Base-by-base conservation (phyloP, 1,140 invertebrate species). In the Diachasmimorpha longicaudata region DNA sequence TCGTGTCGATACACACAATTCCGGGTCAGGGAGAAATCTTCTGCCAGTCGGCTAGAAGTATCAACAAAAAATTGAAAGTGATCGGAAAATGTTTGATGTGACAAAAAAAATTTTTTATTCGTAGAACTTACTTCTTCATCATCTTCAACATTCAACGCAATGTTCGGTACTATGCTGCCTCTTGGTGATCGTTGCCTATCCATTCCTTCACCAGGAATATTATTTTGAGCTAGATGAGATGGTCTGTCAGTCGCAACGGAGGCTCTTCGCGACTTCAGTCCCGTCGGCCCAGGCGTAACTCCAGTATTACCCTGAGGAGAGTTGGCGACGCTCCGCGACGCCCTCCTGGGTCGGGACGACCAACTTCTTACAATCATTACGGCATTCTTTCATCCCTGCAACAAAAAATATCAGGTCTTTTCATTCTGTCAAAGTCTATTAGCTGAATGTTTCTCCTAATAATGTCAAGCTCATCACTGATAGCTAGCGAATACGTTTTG, bases 341-440 rank as follows among this genome's bases (percentile, higher is more conserved):
- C 90, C 55, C 92, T 87, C 11, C 92, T 89, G 67, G 92, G 90
- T 66, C 93, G 87, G n/a, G 92, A 93, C 37, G 93, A 93, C 72
- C 92, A 91, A 81, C 90, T 91, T 79, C 93, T 90, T 79, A 92
- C 90, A 73, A 94, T 82, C 93, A 93, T 93, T 81, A 86, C 44
- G 79, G 71, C 79, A 79, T 81, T n/a, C 5, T 75, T 52, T 83
- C 67, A 81, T 67, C 21, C 78, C 82, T 85, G 77, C 14, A 77
- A 82, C 46, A 75, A 11, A 19, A 55, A 78, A 48, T n/a, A n/a
- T 37, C 2, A 63, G 19, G 11, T 11, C n/a, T 23, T 16, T 37
- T 63, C 5, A 36, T 42, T 8, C 19, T 31, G 31, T 31, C 2
- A 31, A 31, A 6, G 6, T 31, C 31, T 3, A 31, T 31, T 6